Evolutionary conservation across 2,113 vertebrate genomes (phyloP), one percentile per base, ranked within the genome.

Genomic region (Corydoras maculifer): DNA sequence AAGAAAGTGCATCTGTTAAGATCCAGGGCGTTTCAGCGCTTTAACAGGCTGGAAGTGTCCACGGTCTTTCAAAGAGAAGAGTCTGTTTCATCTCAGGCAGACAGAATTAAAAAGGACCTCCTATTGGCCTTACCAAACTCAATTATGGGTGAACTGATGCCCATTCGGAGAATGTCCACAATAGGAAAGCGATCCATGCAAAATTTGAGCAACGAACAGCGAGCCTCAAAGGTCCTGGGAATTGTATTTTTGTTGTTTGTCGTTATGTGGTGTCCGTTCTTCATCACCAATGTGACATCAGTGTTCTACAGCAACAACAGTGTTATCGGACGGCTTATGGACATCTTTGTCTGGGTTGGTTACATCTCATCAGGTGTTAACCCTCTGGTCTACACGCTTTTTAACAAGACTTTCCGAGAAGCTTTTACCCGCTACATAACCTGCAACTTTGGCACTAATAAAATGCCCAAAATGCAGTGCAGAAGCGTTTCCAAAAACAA

Each of bases 201-300:
- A 83, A 95, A 90, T 0, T 90, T 97, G 73, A 97, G 90, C 75
- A 99, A 96, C 0, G 97, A 99, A 86, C 93, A 99, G 83, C 90
- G 95, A 15, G 97, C 97, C 0, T 98, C 97, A 3, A 99, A 99
- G 79, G 96, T 99, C 61, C 79, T 99, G 12, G 97, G 96, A 54
- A 98, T 99, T 1, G 95, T 99, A 9, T 99, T 99, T 83, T 91
- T 93, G 61, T 88, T 99, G 73, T 99, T 99, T 73, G 86, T 99
- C 58, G 78, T 99, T 72, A 99, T 99, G 97, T 99, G 97, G 97
- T 97, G 95, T 71, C 97, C 97, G 0, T 99, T 99, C 82, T 99
- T 99, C 78, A 94, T 99, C 65, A 99, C 97, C 65, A 99, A 99
- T 13, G 75, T 99, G 79, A 93, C 92, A 48, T 93, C 91, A 9